Evolutionary conservation across 1,140 invertebrate species (phyloP).

Genomic region (Drosophila persimilis): DNA sequence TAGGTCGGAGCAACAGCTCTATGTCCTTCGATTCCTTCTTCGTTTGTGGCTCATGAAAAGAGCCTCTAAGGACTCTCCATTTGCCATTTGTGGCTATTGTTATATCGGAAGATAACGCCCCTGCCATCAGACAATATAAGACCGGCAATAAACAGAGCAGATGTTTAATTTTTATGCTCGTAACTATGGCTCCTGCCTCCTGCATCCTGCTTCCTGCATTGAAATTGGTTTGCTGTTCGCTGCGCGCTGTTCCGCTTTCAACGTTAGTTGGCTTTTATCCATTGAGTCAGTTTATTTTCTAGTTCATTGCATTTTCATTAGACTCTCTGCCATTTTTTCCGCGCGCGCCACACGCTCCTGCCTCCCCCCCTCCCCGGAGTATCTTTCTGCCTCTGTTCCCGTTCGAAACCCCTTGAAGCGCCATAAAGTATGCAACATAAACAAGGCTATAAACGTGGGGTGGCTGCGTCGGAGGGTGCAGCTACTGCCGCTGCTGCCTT

Average conservation of each 20-base stretch:
- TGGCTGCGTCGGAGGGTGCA: neutral
- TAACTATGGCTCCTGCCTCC: no score
- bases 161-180: slow-evolving; percentile 9
- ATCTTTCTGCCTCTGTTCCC: neutral
- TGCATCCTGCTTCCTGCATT: neutral
- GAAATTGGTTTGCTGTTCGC: slow-evolving; percentile 42
- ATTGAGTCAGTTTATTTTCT: slow-evolving; percentile 59
- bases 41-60: no score
- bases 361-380: neutral
- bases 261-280: slow-evolving; percentile 55
- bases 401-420: slow-evolving; percentile 13
- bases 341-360: slow-evolving; percentile 9
- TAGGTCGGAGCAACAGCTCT: no score
- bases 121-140: no score
- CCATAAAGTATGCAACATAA: slow-evolving; percentile 71
- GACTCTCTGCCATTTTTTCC: slow-evolving; percentile 28
- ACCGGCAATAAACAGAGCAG: neutral
- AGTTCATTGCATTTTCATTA: slow-evolving; percentile 65
- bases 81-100: neutral
- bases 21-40: no score
- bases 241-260: slow-evolving; percentile 26
- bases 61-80: no score
- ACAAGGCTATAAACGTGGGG: slow-evolving; percentile 65
- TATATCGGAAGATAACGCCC: neutral
- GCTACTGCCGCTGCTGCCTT: slow-evolving; percentile 19